Evolutionary conservation across 2,888 invertebrate genomes (phyloP).

Genomic region (Microdon myrmicae): DNA sequence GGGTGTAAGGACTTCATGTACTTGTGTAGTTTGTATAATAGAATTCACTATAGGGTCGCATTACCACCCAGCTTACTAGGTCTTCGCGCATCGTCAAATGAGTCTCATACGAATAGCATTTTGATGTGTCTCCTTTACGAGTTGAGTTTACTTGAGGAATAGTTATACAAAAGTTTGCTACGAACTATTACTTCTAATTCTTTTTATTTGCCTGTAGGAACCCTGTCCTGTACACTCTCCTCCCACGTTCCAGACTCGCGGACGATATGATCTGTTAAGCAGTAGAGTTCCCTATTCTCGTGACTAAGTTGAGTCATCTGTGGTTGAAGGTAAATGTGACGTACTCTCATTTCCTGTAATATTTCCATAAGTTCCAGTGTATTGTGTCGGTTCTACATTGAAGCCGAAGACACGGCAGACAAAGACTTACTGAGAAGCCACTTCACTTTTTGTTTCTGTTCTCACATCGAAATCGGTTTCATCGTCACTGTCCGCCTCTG

Average conservation of each 20-base stretch:
- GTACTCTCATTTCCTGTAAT: constrained; percentile 59
- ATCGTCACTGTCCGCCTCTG: not conserved
- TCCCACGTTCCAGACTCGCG: too few species aligned
- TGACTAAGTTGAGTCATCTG: constrained; percentile 63
- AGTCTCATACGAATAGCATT: constrained; percentile 63
- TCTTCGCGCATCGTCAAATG: constrained; percentile 64
- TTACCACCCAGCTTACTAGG: constrained; percentile 94
- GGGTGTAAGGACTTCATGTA: constrained; percentile 83
- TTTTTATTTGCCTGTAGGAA: too few species aligned
- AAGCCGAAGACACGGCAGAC: constrained; percentile 53
- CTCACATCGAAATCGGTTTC: constrained; percentile 55
- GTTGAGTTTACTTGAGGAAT: constrained; percentile 58
- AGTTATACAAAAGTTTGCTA: constrained; percentile 63
- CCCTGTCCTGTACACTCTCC: too few species aligned
- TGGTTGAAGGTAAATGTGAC: constrained; percentile 62
- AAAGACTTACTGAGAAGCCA: constrained; percentile 64
- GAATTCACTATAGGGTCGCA: constrained; percentile 93
- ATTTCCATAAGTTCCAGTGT: constrained; percentile 57
- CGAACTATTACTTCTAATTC: too few species aligned
- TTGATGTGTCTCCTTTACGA: constrained; percentile 57
- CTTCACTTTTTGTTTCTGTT: constrained; percentile 62
- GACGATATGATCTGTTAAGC: constrained; percentile 59
- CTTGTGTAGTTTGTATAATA: constrained; percentile 84
- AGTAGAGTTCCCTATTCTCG: constrained; percentile 62
- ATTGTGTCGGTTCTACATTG: constrained; percentile 18